phyloP scores from a whole-genome alignment of 2,888 invertebrate species.

The Hetaerina titia region DNA sequence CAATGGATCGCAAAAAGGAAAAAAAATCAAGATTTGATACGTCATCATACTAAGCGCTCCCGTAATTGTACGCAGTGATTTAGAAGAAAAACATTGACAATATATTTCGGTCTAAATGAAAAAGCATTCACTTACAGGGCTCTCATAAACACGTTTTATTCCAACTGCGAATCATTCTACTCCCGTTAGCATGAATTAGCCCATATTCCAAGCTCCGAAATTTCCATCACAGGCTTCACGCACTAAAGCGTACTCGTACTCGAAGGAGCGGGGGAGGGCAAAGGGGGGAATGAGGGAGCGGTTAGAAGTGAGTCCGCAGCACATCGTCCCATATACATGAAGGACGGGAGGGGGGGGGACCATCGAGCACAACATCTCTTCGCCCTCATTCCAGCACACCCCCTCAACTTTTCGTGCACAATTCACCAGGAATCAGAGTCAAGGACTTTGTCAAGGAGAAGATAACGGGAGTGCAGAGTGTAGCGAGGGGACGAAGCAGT shows the following conservation, averaged over 20 bases:
- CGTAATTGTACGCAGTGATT: no score
- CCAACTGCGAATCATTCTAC: background rate
- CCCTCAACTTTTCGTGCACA: background rate
- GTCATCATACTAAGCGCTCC: no score
- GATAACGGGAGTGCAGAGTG: constrained; percentile 49
- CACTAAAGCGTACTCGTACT: background rate
- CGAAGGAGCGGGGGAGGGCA: background rate
- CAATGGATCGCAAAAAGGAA: no score
- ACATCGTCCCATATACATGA: background rate
- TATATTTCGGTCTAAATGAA: no score
- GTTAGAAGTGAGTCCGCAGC: background rate
- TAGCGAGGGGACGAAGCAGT: no score
- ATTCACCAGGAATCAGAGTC: constrained; percentile 53
- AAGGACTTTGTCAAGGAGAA: constrained; percentile 59
- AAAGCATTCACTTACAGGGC: no score
- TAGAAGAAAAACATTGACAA: no score
- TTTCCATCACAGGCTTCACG: background rate
- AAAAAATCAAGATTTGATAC: no score
- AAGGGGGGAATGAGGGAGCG: background rate
- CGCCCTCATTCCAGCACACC: background rate
- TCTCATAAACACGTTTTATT: no score
- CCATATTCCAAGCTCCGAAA: background rate
- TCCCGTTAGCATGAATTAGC: background rate
- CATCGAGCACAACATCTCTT: background rate
- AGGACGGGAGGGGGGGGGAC: background rate